Base-by-base conservation (phyloP, 2,888 invertebrate genomes). In the Andrena dorsata region DNA sequence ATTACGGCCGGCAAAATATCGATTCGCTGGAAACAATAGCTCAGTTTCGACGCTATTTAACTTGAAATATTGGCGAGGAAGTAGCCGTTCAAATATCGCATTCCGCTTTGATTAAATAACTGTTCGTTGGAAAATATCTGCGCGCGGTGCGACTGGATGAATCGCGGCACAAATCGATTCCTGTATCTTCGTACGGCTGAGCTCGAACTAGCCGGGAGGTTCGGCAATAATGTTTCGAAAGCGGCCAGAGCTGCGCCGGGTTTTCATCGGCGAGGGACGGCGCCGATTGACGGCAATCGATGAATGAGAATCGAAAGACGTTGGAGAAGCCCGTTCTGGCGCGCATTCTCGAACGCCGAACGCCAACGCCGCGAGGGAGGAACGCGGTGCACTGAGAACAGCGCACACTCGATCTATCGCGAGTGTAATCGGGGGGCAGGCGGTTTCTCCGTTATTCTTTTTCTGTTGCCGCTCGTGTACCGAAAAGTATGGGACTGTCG, bases 401-500 rank as follows among this genome's bases (percentile, higher is more conserved):
- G 56, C 56, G 10, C 23, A 20, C 20, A 51, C 60, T 66, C 65
- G 60, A 75, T 73, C 64, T 73, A 56, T 32, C 53, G 4, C 4
- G 13, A 16, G n/a, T 53, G 8, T 4, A 32, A 30, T 47, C 63
- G 60, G 41, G 41, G 41, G 41, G 49, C 47, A 13, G 35, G 64
- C 28, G 26, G 76, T 60, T 28, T 61, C 61, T 5, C 64, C 65
- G 53, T 79, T 79, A 61, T 47, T 26, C 16, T 10, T 35, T 16
- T 23, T 35, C 20, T 3, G 26, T 23, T 4, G 28, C 53, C 41
- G 30, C 16, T 41, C 41, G 5, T 41, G 47, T 2, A 63, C 53
- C 77, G 47, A 77, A 77, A 53, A 77, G 63, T 77, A 56, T 47
- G 66, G 10, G 47, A n/a, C 8, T 32, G 10, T 5, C 61, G 41